Percentiles rank a stretch among this genome's conserved stretches.
Conservation (phyloP, 1,140 invertebrate genomes). For the Psilanteris sp. region DNA sequence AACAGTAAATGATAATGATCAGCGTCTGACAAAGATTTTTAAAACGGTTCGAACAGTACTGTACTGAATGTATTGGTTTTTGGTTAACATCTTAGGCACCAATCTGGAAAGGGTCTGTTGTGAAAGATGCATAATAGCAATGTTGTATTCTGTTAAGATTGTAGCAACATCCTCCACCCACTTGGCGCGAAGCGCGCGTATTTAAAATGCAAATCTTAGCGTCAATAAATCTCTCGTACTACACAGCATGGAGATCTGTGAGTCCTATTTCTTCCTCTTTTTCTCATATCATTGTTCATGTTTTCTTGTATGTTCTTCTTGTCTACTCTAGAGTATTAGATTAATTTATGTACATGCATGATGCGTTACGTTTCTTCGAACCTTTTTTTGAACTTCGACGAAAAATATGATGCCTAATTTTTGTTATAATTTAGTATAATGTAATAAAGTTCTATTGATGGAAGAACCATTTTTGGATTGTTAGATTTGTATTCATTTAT, state of each 20-base stretch:
- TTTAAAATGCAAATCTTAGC: constrained; percentile 76
- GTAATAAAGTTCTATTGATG: too few species aligned
- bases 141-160: constrained; percentile 64
- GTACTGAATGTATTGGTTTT: constrained; percentile 33
- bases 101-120: constrained; percentile 33
- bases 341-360: constrained; percentile 47
- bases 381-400: too few species aligned
- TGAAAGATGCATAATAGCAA: constrained; percentile 60
- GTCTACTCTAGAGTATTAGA: constrained; percentile 22
- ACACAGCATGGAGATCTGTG: constrained; percentile 57
- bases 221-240: constrained; percentile 72
- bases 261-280: constrained; percentile 45
- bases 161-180: constrained; percentile 65
- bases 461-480: too few species aligned
- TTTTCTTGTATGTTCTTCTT: constrained; percentile 25
- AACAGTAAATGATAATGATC: too few species aligned
- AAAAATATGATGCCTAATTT: too few species aligned
- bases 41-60: not conserved
- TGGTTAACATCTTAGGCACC: not conserved
- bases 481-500: too few species aligned
- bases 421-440: too few species aligned
- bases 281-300: constrained; percentile 27
- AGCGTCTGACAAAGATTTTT: too few species aligned
- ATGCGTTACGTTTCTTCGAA: constrained; percentile 24
- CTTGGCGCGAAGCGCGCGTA: constrained; percentile 64